Evolutionary conservation across 1,140 invertebrate species (phyloP), one percentile per base, ranked within the genome.

Genomic region (Atta cephalotes): DNA sequence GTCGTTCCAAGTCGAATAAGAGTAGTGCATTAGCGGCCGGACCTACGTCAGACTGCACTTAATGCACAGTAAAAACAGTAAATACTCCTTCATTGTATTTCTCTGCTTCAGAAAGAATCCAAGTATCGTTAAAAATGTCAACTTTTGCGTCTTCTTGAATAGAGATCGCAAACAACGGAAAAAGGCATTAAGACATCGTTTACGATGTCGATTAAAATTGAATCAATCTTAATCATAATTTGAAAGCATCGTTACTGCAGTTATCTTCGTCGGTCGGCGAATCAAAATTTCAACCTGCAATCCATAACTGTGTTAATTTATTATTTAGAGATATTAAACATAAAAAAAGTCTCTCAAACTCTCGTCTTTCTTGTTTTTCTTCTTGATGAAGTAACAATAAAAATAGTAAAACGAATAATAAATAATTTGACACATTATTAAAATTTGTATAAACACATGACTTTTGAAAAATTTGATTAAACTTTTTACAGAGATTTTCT

Each of bases 1-100:
- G 85, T 88, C 87, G 77, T 88, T 88, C 70, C 63, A 88, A 88
- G 82, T 86, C 66, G 85, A 77, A 86, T 88, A 88, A 88, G 87
- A 45, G 78, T 25, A 53, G 12, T 79, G 87, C 70, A 77, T 86
- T 79, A 74, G 84, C 49, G 58, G 56, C 58, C 77, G 85, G 63
- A 87, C 53, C 62, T 88, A 68, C 66, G 66, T 72, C 25, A 86
- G 85, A 66, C 82, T 86, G 74, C 62, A 58, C 53, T 88, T 79
- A 87, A 85, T 70, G 86, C 18, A 87, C 60, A 63, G 31, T 72
- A 66, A 74, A 78, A 87, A 53, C 49, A 51, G 77, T 80, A 82
- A 86, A 86, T 81, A 86, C 70, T 78, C 65, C 65, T 68, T 72
- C 81, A 65, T 87, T 70, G 82, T 71, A 45, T 77, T 53, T 51